A percentile compares a stretch with the other conserved stretches of the same genome.
phyloP scores from a whole-genome alignment of 2,888 invertebrate species.

The Orthonychiurus folsomi region DNA sequence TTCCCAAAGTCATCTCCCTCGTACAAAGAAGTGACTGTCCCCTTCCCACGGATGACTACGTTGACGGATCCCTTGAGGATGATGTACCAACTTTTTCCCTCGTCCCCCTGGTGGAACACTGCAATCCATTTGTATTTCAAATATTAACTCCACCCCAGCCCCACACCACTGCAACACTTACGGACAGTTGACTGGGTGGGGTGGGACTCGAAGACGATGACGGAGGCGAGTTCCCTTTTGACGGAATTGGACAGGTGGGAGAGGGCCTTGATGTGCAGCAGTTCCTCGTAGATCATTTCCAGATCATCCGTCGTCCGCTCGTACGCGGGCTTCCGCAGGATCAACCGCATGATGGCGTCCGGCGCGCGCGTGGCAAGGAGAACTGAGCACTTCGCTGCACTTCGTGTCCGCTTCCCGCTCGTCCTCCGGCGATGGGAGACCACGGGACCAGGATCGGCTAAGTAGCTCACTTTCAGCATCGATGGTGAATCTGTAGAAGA shows the following conservation, averaged over 20 bases:
- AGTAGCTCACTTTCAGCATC: slow-evolving; percentile 53
- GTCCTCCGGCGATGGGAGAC: slow-evolving; percentile 38
- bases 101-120: slow-evolving; percentile 78
- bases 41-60: slow-evolving; percentile 75
- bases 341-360: slow-evolving; percentile 69
- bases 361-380: slow-evolving; percentile 62
- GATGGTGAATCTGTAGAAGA: slow-evolving; percentile 70
- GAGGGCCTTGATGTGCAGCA: slow-evolving; percentile 69
- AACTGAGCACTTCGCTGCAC: slow-evolving; percentile 56
- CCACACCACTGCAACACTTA: slow-evolving; percentile 51
- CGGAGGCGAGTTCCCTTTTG: slow-evolving; percentile 67
- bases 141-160: too few relatives aligned
- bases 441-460: slow-evolving; percentile 37
- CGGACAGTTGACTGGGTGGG: slow-evolving; percentile 64
- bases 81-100: slow-evolving; percentile 76
- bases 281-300: slow-evolving; percentile 71
- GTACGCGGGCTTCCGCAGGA: slow-evolving; percentile 66
- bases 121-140: too few relatives aligned
- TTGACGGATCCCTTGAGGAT: slow-evolving; percentile 72
- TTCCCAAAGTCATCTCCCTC: slow-evolving; percentile 84
- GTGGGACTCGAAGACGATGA: slow-evolving; percentile 71
- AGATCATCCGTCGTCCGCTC: slow-evolving; percentile 69
- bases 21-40: slow-evolving; percentile 67
- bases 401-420: slow-evolving; percentile 57
- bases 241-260: slow-evolving; percentile 72